Evolutionary conservation across 2,888 invertebrate genomes (phyloP), one percentile per base, ranked within the genome.

Genomic region (Ischnura elegans): DNA sequence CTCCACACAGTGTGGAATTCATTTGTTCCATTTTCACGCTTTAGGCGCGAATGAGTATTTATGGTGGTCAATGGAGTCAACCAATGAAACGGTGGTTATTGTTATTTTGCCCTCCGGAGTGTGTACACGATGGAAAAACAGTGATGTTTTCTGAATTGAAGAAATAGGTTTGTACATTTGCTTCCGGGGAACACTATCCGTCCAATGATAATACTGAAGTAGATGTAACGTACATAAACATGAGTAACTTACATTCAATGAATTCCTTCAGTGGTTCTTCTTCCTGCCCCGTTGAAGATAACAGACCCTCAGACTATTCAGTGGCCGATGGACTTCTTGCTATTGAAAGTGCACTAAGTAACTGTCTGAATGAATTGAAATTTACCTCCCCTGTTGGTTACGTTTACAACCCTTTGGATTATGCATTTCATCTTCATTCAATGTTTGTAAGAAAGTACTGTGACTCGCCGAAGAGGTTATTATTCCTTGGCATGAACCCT

Each of bases 401-500:
- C 95, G 96, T 98, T 45, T 99, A 99, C 95, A 98, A 98, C 96
- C 99, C 99, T 0, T 96, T 99, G 66, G 97, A 98, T 94, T 99
- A 99, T 96, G 99, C 99, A 0, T 97, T 96, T 94, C 96, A 97
- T 94, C 97, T 98, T 36, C 98, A 98, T 96, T 97, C 97, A 95
- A 97, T 97, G 95, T 99, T 98, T 96, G 97, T 98, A 21, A 96
- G 96, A 94, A 97, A 97, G 95, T 98, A 98, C 94, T 95, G 96
- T 95, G 97, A 96, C 94, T 96, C 96, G 0, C 96, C 96, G 42
- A 98, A 98, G 96, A 96, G 97, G 94, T 96, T 99, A 85, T 96
- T 99, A 95, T 98, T 98, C 95, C 97, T 99, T 94, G 99, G 99
- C 8, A 99, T 99, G 98, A 99, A 99, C 96, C 99, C 99, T 25